Percentiles rank a stretch among this genome's conserved stretches.
Evolutionary conservation across 2,888 invertebrate species (phyloP).

Genomic region (Temnothorax ravouxi): DNA sequence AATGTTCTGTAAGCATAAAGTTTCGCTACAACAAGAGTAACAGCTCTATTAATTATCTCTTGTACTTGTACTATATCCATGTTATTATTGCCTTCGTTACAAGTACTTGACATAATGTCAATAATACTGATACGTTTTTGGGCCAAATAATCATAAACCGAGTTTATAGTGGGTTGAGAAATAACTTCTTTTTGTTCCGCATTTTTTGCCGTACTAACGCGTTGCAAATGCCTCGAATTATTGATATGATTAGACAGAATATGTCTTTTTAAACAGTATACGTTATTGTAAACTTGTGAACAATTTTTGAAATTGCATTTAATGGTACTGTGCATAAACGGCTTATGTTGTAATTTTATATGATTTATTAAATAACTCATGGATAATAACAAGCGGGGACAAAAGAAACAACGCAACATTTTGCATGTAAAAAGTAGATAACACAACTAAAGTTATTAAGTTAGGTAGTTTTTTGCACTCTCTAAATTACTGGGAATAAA

Average conservation of each 20-base stretch:
- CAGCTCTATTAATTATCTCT: neutral
- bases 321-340: neutral
- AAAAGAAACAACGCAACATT: neutral
- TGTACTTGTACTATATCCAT: neutral
- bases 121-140: neutral
- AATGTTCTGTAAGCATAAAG: neutral
- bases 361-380: neutral
- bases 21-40: neutral
- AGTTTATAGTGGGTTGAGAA: neutral
- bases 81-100: neutral
- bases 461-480: too few species aligned
- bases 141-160: neutral
- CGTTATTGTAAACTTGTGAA: neutral
- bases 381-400: neutral
- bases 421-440: neutral
- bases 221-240: neutral
- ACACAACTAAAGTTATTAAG: too few species aligned
- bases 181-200: neutral
- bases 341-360: neutral
- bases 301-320: constrained; percentile 2
- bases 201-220: neutral
- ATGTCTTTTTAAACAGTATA: neutral
- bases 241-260: neutral
- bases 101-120: neutral
- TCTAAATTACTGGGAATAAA: too few species aligned